Percentiles rank a stretch among this genome's conserved stretches.
phyloP scores from a whole-genome alignment of 2,797 vertebrate species.

The Coregonus ussuriensis region DNA sequence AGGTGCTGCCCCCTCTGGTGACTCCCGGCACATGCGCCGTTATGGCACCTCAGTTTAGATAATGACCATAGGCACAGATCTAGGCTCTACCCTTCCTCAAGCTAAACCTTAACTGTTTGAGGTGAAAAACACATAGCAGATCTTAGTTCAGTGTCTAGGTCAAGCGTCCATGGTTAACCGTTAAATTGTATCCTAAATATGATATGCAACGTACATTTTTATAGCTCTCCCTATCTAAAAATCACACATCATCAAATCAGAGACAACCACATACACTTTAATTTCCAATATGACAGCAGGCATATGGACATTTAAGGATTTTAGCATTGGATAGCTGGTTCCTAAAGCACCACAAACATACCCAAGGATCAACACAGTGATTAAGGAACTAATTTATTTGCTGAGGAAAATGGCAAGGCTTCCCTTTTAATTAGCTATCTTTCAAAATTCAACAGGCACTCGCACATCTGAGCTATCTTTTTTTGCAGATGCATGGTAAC shows the following conservation, averaged over 20 bases:
- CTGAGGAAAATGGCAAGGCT: conserved; percentile 15
- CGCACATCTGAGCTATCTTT: too few species aligned
- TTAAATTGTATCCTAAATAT: too few species aligned
- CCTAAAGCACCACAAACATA: conserved; percentile 28
- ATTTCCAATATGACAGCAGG: conserved; percentile 33
- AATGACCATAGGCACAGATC: neutral
- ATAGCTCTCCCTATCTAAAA: too few species aligned
- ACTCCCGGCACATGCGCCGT: conserved; percentile 11
- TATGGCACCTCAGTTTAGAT: neutral
- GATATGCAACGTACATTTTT: too few species aligned
- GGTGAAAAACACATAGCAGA: too few species aligned
- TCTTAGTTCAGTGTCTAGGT: too few species aligned
- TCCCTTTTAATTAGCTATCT: conserved; percentile 26
- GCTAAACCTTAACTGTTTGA: neutral
- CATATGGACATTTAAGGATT: conserved; percentile 49
- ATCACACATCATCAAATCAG: too few species aligned
- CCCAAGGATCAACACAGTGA: conserved; percentile 28
- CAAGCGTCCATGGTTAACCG: too few species aligned
- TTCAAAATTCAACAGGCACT: too few species aligned
- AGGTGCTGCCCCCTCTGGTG: conserved; percentile 64
- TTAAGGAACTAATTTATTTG: conserved; percentile 39
- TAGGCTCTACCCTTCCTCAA: neutral
- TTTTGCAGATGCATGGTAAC: too few species aligned
- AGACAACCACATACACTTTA: neutral
- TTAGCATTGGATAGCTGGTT: conserved; percentile 39